Evolutionary conservation across 1,140 invertebrate genomes (phyloP).

Genomic region (Protaetia brevitarsis): DNA sequence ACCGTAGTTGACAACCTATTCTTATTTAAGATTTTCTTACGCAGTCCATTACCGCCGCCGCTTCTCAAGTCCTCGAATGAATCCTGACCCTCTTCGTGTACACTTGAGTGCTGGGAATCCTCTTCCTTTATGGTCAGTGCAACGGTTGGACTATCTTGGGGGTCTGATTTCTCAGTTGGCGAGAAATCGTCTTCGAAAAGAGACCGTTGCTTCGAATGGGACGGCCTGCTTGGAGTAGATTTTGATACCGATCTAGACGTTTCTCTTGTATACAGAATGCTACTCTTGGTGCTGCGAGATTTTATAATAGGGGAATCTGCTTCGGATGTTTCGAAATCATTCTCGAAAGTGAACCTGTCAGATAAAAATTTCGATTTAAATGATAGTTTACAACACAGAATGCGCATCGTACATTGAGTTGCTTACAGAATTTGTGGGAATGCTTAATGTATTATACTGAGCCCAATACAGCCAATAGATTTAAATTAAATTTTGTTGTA

Average conservation of each 20-base stretch:
- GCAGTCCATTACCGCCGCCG: slow-evolving; percentile 19
- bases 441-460: too few species aligned
- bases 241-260: neutral
- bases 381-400: too few species aligned
- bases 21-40: slow-evolving; percentile 31
- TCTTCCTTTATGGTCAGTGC: slow-evolving; percentile 43
- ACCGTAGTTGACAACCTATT: slow-evolving; percentile 34
- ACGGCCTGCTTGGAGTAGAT: slow-evolving; percentile 28
- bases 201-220: slow-evolving; percentile 54
- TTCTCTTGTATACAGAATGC: neutral
- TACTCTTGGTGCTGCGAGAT: neutral
- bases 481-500: too few species aligned
- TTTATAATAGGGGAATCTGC: slow-evolving; percentile 31
- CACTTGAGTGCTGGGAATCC: slow-evolving; percentile 20
- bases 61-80: slow-evolving; percentile 30
- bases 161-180: slow-evolving; percentile 49
- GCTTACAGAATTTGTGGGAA: too few species aligned
- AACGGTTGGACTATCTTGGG: slow-evolving; percentile 25
- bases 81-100: slow-evolving; percentile 37
- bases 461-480: too few species aligned
- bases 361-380: neutral
- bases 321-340: slow-evolving; percentile 41
- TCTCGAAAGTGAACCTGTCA: slow-evolving; percentile 37
- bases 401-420: too few species aligned
- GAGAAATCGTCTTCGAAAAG: slow-evolving; percentile 74